phyloP scores from a whole-genome alignment of 2,888 invertebrate genomes.

The Gerris lacustris region DNA sequence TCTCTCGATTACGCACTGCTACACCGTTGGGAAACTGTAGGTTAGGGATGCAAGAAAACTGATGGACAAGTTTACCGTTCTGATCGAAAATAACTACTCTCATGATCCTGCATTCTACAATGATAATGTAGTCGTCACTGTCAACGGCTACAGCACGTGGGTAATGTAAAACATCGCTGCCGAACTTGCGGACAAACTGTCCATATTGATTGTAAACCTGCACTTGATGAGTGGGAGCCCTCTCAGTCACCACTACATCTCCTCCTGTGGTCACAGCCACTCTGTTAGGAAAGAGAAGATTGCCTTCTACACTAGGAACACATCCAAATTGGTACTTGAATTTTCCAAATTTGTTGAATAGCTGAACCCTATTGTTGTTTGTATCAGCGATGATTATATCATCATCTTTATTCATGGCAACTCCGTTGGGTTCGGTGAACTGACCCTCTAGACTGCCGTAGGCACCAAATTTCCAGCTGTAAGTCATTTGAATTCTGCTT shows the following conservation, averaged over 20 bases:
- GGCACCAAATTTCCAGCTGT: constrained; percentile 98
- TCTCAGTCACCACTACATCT: constrained; percentile 96
- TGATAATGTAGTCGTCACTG: constrained; percentile 93
- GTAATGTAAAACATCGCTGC: constrained; percentile 96
- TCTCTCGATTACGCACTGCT: constrained; percentile 97
- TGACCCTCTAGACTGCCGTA: constrained; percentile 97
- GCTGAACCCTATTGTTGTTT: constrained; percentile 98
- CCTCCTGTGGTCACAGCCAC: constrained; percentile 97
- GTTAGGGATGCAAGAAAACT: constrained; percentile 96
- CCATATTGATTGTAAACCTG: constrained; percentile 99
- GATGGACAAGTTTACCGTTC: constrained; percentile 89
- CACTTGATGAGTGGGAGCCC: constrained; percentile 97
- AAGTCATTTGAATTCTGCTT: constrained; percentile 98
- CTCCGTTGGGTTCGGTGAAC: constrained; percentile 99
- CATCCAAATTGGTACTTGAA: constrained; percentile 98
- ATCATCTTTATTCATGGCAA: constrained; percentile 96
- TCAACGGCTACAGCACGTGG: constrained; percentile 98
- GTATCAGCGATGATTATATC: constrained; percentile 97
- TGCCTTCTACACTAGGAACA: constrained; percentile 92
- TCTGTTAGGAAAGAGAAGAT: constrained; percentile 92
- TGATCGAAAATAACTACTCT: constrained; percentile 98
- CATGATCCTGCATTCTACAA: constrained; percentile 99
- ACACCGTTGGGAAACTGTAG: constrained; percentile 99
- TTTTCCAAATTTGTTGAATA: constrained; percentile 97
- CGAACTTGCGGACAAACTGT: constrained; percentile 97